These are phyloP conservation scores for Bicyclus anynana DNA, from an alignment of 1,140 invertebrate genomes.

Conservation along the genomic window DNA sequence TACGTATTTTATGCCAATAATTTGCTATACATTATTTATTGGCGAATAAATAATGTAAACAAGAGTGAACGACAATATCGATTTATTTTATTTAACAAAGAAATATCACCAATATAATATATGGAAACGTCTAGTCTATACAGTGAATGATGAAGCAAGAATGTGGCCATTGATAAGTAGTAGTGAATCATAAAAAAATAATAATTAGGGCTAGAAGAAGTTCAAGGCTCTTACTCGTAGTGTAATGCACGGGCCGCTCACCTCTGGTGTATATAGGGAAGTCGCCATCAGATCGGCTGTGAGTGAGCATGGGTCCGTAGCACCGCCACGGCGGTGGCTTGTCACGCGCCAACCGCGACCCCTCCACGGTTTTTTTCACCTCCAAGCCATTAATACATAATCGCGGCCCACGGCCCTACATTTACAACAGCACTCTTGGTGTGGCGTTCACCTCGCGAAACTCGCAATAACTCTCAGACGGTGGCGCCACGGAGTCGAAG, in stretches of 20 bases:
- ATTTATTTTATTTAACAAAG: not conserved
- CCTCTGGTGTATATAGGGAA: constrained; percentile 84
- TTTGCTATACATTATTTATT: too few relatives aligned
- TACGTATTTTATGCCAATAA: too few relatives aligned
- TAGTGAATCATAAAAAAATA: not conserved
- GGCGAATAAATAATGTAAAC: too few relatives aligned
- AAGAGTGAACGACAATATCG: not conserved
- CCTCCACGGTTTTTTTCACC: constrained; percentile 71
- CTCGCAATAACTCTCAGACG: constrained; percentile 50
- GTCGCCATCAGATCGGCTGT: constrained; percentile 88
- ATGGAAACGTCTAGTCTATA: too few relatives aligned
- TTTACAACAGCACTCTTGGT: constrained; percentile 36
- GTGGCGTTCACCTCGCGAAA: constrained; percentile 44
- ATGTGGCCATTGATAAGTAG: not conserved
- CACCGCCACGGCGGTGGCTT: constrained; percentile 74
- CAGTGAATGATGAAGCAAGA: not conserved
- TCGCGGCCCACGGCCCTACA: constrained; percentile 48
- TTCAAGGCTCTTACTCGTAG: constrained; percentile 18
- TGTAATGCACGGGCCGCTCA: constrained; percentile 36
- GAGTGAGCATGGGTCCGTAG: constrained; percentile 84
- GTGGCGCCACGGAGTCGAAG: constrained; percentile 54
- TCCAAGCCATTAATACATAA: constrained; percentile 54
- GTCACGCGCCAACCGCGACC: constrained; percentile 62
- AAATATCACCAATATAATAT: not conserved
- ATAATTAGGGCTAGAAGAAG: not conserved